Percentiles rank a stretch among this genome's conserved stretches.
These are phyloP conservation scores for Tortricodes alternella DNA, from an alignment of 2,888 invertebrate genomes.

Conservation along the genomic window DNA sequence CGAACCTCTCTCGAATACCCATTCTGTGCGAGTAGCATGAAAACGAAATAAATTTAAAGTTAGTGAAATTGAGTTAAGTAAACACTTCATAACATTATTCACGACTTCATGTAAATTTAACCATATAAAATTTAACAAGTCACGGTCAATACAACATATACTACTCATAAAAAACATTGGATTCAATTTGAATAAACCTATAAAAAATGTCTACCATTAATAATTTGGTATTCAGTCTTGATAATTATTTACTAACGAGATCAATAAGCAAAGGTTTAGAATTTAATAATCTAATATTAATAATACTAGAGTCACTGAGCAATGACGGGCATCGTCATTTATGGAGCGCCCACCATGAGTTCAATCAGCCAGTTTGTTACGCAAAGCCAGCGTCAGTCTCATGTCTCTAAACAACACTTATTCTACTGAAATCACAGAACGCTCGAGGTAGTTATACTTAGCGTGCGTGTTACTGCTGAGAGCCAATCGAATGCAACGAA, in stretches of 20 bases:
- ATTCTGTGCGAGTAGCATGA: slow-evolving; percentile 75
- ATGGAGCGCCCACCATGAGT: not conserved
- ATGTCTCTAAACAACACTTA: slow-evolving; percentile 45
- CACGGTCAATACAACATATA: slow-evolving; percentile 65
- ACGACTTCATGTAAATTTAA: slow-evolving; percentile 49
- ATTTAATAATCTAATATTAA: slow-evolving; percentile 36
- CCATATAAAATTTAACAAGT: slow-evolving; percentile 67
- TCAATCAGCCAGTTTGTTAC: slow-evolving; percentile 39
- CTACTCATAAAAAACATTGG: slow-evolving; percentile 51
- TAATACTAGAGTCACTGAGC: slow-evolving; percentile 22
- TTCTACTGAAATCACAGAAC: slow-evolving; percentile 48
- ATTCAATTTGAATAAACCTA: slow-evolving; percentile 52
- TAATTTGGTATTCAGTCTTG: slow-evolving; percentile 39
- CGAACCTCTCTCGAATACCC: slow-evolving; percentile 74
- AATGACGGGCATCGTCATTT: not conserved
- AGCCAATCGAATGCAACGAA: slow-evolving; percentile 36
- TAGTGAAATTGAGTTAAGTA: slow-evolving; percentile 40
- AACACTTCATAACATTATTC: slow-evolving; percentile 59
- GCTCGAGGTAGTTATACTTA: slow-evolving; percentile 41
- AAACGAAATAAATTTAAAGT: slow-evolving; percentile 57
- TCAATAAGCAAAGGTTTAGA: slow-evolving; percentile 37
- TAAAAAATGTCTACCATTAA: slow-evolving; percentile 41
- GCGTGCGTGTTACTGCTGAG: slow-evolving; percentile 47
- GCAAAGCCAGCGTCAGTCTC: slow-evolving; percentile 59
- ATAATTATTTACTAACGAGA: slow-evolving; percentile 34